Base-by-base conservation (phyloP, 2,888 invertebrate genomes). In the Eilema griseolum region DNA sequence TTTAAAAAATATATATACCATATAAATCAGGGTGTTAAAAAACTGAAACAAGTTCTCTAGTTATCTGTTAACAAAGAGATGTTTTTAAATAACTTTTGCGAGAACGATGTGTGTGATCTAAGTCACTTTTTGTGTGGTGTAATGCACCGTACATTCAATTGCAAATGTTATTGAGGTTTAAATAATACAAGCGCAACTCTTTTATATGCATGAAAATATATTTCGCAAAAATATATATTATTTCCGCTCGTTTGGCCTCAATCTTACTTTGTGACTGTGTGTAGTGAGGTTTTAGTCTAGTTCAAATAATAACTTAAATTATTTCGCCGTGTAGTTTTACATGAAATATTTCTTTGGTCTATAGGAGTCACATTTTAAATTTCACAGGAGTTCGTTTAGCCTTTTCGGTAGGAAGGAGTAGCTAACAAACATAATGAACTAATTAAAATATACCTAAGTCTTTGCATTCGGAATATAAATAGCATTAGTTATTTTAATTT, bases 101-200 rank as follows among this genome's bases (percentile, higher is more conserved):
- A 46, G 46, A 46, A 46, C 46, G 46, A 20, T 46, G 46, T 46
- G 16, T 20, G 20, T 46, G 46, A 46, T 46, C 20, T 46, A 46
- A 7, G 46, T 46, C 46, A 46, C 46, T 46, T 46, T 46, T 46
- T 61, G 16, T 28, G 8, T 61, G 23, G 33, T 62, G 33, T 24
- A 37, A 37, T 33, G 24, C 24, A 37, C 24, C 33, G 12, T 24
- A 37, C 8, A 33, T 14, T 10, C 24, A 16, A 24, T 62, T 24
- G 23, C 16, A 62, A 62, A 33, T 8, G 33, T 62, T 62, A 62
- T 37, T 62, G 61, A 62, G 61, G 37, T 62, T 62, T 24, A 23
- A 37, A 37, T 62, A 8, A 16, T 24, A 24, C 37, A 62, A 62
- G 24, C 37, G 61, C 37, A 62, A 52, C 3, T 62, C 37, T 33